Evolutionary conservation across 1,140 invertebrate species (phyloP), one percentile per base, ranked within the genome.

Genomic region (Philaenus spumarius): DNA sequence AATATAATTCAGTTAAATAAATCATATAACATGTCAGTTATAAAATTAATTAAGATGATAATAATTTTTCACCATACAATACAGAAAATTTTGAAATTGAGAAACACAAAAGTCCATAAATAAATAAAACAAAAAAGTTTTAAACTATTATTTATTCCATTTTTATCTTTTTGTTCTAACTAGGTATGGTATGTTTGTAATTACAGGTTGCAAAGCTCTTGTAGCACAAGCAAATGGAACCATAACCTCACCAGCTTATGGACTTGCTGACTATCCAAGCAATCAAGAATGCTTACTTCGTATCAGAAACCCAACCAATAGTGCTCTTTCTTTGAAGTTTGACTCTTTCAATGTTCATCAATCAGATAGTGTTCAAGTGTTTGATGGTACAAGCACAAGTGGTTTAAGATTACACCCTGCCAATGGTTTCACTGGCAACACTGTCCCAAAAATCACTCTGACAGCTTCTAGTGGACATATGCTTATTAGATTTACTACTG

Each of bases 391-490:
- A 23, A 92, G 85, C 43, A 87, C 87, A 1, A 89, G 83, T 67
- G 92, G 92, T 6, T 73, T 95, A 26, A 77, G 90, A 65, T 77
- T 97, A 39, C 93, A 96, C 73, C 87, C 93, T 15, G 89, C 85
- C 48, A 85, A 85, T 69, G 94, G 94, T 23, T 97, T 96, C 71
- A 89, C 85, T 12, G 85, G 88, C 7, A 84, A 80, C 62, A 77
- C 76, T n/a, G 77, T 78, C 2, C 93, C 94, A 17, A 87, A 89
- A 69, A 86, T 95, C 43, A 94, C 91, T 9, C 73, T 97, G 62
- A 95, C 93, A 9, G 92, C 93, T 34, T 90, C 92, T 24, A 93
- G 90, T 66, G 92, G 93, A 17, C 89, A 94, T 73, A 90, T 96
- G 86, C 73, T 93, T 3, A 78, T 97, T 48, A 80, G 90, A 67